phyloP scores from a whole-genome alignment of 2,113 vertebrate species.

The Ammodramus savannarum region DNA sequence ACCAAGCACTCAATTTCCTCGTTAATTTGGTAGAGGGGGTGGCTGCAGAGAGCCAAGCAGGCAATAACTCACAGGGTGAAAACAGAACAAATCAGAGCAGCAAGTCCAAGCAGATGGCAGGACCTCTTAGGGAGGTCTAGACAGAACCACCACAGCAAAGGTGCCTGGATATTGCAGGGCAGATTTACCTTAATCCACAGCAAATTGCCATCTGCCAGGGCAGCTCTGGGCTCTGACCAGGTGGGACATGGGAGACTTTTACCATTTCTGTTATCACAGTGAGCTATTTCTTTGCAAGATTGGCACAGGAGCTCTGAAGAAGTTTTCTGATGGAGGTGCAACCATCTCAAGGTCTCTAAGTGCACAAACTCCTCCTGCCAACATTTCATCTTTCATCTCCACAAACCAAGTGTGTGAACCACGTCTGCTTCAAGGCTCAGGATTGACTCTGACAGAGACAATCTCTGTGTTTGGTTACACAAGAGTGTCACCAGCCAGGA shows the following conservation, averaged over 20 bases:
- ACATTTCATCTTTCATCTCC: not conserved
- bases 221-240: not conserved
- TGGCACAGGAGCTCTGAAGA: not conserved
- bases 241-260: not conserved
- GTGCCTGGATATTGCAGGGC: not conserved
- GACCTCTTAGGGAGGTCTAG: not conserved
- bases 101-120: constrained; percentile 4
- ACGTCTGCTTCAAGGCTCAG: not conserved
- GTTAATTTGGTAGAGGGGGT: not conserved
- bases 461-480: not conserved
- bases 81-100: not conserved
- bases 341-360: not conserved
- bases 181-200: constrained; percentile 33
- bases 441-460: accelerated
- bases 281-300: not conserved
- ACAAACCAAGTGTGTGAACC: not conserved
- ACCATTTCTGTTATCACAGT: not conserved
- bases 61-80: not conserved
- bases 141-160: not conserved
- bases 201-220: constrained; percentile 38
- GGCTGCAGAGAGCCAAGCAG: not conserved
- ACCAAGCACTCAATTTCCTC: not conserved
- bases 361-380: not conserved
- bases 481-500: not conserved
- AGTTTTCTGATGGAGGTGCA: not conserved